Evolutionary conservation across 1,140 invertebrate species (phyloP).

Genomic region (Caenorhabditis inopinata): DNA sequence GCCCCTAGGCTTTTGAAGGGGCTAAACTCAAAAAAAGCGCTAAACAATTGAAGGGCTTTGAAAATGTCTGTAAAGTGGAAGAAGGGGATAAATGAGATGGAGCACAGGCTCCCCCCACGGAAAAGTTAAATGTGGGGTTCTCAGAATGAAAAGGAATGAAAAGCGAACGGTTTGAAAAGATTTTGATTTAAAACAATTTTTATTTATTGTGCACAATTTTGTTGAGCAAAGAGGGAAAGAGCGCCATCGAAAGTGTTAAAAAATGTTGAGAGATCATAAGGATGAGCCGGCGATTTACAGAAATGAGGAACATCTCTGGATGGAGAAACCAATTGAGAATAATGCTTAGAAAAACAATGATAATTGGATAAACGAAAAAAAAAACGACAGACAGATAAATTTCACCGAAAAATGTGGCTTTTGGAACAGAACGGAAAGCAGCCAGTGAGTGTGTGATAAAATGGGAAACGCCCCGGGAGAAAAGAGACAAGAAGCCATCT

Average conservation of each 20-base stretch:
- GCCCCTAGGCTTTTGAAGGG: too few relatives aligned
- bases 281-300: background rate
- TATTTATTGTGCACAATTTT: too few relatives aligned
- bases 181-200: too few relatives aligned
- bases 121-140: too few relatives aligned
- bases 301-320: too few relatives aligned
- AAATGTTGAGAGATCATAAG: background rate
- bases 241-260: background rate
- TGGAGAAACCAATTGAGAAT: background rate
- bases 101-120: too few relatives aligned
- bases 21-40: too few relatives aligned
- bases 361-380: background rate
- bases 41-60: too few relatives aligned
- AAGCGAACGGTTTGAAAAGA: too few relatives aligned
- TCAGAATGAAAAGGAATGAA: too few relatives aligned
- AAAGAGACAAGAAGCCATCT: background rate
- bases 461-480: background rate
- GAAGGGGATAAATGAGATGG: too few relatives aligned
- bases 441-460: slow-evolving; percentile 9
- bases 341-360: background rate
- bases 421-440: background rate
- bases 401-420: background rate
- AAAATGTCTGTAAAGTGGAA: too few relatives aligned
- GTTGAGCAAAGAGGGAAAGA: background rate
- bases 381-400: background rate